Evolutionary conservation across 2,113 vertebrate species (phyloP).

Genomic region (Sardina pilchardus): DNA sequence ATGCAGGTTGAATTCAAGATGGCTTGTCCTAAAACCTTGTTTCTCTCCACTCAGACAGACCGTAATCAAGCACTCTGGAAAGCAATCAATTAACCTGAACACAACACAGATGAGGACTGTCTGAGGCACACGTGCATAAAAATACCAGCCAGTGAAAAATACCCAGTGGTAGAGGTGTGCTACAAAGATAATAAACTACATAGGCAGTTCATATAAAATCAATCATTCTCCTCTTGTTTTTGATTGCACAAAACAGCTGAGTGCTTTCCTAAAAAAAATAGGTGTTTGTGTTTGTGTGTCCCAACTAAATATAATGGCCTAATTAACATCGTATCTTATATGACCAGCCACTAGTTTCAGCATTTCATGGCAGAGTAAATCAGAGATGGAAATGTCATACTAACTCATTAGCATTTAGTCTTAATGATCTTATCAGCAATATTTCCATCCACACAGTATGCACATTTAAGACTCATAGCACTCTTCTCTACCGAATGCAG

Average conservation of each 20-base stretch:
- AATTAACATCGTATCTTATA: no score
- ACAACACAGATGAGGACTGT: not conserved
- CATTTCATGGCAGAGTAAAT: no score
- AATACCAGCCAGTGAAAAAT: not conserved
- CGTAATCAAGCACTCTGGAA: conserved; percentile 1
- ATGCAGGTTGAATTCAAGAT: not conserved
- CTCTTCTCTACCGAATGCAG: no score
- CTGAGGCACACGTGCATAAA: not conserved
- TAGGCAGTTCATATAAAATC: no score
- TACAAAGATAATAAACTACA: not conserved
- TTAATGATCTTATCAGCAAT: no score
- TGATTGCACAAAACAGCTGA: not conserved
- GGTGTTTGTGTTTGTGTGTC: not conserved
- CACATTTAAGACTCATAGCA: no score
- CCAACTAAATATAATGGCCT: no score
- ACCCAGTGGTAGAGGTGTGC: not conserved
- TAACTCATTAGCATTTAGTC: no score
- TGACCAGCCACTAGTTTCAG: no score
- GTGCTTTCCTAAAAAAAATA: not conserved
- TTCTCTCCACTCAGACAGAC: conserved; percentile 2
- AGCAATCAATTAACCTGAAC: conserved; percentile 4
- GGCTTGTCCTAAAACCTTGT: not conserved
- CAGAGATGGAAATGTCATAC: no score
- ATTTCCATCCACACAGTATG: no score
- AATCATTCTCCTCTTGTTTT: not conserved